Base-by-base conservation (phyloP, 2,888 invertebrate species). In the Maniola hyperantus region DNA sequence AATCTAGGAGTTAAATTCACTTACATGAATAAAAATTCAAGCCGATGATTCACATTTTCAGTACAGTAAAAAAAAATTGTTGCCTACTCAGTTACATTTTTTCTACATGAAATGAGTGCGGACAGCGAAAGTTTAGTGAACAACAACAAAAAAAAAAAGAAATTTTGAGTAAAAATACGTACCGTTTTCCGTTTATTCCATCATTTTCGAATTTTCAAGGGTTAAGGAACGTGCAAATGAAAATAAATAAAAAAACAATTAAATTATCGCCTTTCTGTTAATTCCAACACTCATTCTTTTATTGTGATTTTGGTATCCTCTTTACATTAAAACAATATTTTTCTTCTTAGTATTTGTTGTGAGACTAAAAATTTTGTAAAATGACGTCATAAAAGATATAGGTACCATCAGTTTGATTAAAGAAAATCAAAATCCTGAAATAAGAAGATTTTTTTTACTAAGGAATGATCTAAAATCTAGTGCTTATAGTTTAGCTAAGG, bases 281-380 rank as follows among this genome's bases (percentile, higher is more conserved):
- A 92, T 92, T 92, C 88, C 91, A 91, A 92, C 92, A 92, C 91
- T 92, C 90, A 91, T 92, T 90, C 87, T 91, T 93, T 93, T 88
- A 92, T 92, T 92, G 85, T 85, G 85, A 85, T 89, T 89, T 91
- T 88, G 86, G 87, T 89, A 85, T 87, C 78, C 79, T 80, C 80
- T 80, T 85, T 87, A 91, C 86, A 91, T 83, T 83, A 83, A 80
- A 80, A 82, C 77, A 73, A 73, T 79, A 78, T 81, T 76, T 82
- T 81, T 79, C 81, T 80, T 78, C 87, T 88, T 91, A 87, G 82
- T 92, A 93, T 92, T 93, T 93, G 93, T 92, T 93, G 93, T 93
- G 93, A 93, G 93, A 92, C 85, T 86, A 87, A 83, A 85, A 82
- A 79, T 75, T 80, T 77, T 75, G 73, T 69, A 67, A 65, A 71